A percentile compares a stretch with the other conserved stretches of the same genome.
These are phyloP conservation scores for Trypoxylon attenuatum DNA, from an alignment of 2,888 invertebrate genomes.

Conservation along the genomic window DNA sequence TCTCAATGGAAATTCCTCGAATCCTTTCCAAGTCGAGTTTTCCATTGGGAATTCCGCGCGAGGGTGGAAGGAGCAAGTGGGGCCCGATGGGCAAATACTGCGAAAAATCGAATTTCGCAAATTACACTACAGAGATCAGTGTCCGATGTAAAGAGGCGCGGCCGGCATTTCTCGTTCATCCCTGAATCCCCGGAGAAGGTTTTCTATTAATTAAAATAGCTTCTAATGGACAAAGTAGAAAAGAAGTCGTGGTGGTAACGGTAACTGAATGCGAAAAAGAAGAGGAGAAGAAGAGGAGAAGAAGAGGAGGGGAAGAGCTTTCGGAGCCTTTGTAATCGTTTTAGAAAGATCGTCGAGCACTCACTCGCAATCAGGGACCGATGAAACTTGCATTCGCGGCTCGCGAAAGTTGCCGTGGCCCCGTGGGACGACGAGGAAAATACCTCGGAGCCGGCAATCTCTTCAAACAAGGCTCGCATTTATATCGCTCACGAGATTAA, in stretches of 20 bases:
- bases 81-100: too few species aligned
- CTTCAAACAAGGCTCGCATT: slow-evolving; percentile 15
- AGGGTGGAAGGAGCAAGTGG: too few species aligned
- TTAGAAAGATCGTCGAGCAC: neutral
- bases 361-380: neutral
- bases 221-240: neutral
- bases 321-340: neutral
- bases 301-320: neutral
- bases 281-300: neutral
- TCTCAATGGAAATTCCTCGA: too few species aligned
- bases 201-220: neutral
- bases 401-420: slow-evolving; percentile 3
- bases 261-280: too few species aligned
- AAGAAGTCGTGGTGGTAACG: neutral
- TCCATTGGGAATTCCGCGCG: too few species aligned
- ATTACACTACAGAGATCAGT: too few species aligned
- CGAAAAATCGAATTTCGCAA: too few species aligned
- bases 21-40: too few species aligned
- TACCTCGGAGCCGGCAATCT: neutral
- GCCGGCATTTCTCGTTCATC: too few species aligned
- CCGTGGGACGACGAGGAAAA: neutral
- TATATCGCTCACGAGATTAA: slow-evolving; percentile 25
- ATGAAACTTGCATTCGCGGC: slow-evolving; percentile 1
- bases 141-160: too few species aligned
- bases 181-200: neutral